Base-by-base conservation (phyloP, 1,140 invertebrate genomes). In the Steinernema feltiae region DNA sequence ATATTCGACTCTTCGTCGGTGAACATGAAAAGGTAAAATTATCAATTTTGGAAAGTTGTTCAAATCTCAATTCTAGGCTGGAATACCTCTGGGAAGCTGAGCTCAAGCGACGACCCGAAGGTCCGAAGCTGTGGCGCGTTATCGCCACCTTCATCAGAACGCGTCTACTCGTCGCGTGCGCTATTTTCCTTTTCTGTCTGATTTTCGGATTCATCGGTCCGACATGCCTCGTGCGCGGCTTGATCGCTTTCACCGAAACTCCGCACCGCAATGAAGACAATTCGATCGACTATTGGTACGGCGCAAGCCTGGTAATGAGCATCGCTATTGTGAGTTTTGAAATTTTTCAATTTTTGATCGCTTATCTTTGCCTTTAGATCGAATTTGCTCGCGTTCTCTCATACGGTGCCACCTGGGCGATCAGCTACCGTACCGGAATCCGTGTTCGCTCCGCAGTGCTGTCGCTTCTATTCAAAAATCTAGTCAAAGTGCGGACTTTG, bases 381-480 rank as follows among this genome's bases (percentile, higher is more conserved):
- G 91, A 92, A 86, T 79, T 90, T 41, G 70, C 87, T 17, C 87
- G 91, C 30, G 88, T 89, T 30, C 80, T 90, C 30, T 88, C 89
- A 69, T 90, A 91, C 79, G 89, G 90, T 2, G 87, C 89, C 74
- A 88, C 89, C 18, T 91, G 91, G 90, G 89, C 89, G 18, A 84
- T 90, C 30, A 91, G 90, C 82, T 87, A 80, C 74, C 88, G 90
- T 79, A 91, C 90, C 84, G 91, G 89, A 41, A 85, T 90, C 72
- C 87, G 91, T 80, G 84, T 91, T 35, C 88, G 90, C 77, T 88
- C 89, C 21, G 91, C 90, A 41, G 88, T 89, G 32, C 87, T 90
- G 70, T 88, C 89, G 70, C 78, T 92, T 18, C 81, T 92, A 17
- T 92, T 91, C 81, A 89, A 89, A 78, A 91, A 91, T 85, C 87